Base-by-base conservation (phyloP, 2,113 vertebrate species). In the Mormyrus lacerda region DNA sequence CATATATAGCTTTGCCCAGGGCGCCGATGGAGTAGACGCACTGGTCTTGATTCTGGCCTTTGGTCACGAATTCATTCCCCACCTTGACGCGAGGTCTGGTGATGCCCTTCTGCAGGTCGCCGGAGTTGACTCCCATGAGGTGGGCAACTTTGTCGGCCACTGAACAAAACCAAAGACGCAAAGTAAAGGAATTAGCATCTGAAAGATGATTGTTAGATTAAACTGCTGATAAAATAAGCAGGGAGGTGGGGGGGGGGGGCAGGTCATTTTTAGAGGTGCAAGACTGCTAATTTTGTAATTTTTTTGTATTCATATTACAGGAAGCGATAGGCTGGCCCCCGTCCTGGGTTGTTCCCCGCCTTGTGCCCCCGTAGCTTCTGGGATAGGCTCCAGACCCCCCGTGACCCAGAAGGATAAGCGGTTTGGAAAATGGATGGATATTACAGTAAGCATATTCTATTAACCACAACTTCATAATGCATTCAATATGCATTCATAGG, bases 111-210 rank as follows among this genome's bases (percentile, higher is more conserved):
- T 97, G 95, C 93, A 97, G 94, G 88, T 97, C 96, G 31, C 96
- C 96, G 45, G 97, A 97, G 92, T 96, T 97, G 91, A 97, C 94
- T 39, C 94, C 95, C 94, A 97, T 97, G 90, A 97, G 92, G 92
- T 97, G 97, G 50, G 94, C 94, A 2, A 95, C 96, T 93, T 97
- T 97, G 94, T 97, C 97, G 90, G 96, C 96, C 94, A 97, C 97
- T 97, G 92, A 24, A 85, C 24, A 55, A 86, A 61, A 42, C n/a
- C 19, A 87, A 13, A 35, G 47, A 47, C 42, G 61, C 31, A 51
- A 83, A 2, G 48, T 88, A 83, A 24, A 47, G 10, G 45, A 73
- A 50, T 17, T n/a, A n/a, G 19, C 48, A 88, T 89, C 19, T 84
- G 21, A 45, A 84, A 84, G 24, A 19, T 47, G 35, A 11, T 4